phyloP scores from a whole-genome alignment of 2,797 vertebrate genomes.

The Nannoperca australis region DNA sequence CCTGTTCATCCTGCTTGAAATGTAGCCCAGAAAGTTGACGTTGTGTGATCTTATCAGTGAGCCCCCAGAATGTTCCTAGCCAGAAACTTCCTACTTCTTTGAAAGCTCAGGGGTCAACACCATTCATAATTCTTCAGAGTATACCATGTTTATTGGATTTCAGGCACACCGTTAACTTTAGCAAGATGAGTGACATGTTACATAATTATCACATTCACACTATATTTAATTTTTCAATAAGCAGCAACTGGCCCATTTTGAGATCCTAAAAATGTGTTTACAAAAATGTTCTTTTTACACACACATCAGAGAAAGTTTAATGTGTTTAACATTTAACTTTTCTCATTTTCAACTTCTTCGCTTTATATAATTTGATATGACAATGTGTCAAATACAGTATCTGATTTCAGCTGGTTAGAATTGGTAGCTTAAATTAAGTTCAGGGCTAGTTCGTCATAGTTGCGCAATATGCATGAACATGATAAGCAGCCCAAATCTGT shows the following conservation, averaged over 20 bases:
- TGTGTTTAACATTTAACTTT: neutral
- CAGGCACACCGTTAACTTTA: neutral
- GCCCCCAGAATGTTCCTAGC: slow-evolving; percentile 79
- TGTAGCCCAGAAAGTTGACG: slow-evolving; percentile 82
- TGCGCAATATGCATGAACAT: neutral
- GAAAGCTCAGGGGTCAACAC: slow-evolving; percentile 76
- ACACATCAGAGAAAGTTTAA: neutral
- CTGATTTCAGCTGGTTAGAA: slow-evolving; percentile 3
- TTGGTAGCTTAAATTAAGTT: neutral
- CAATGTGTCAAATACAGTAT: slow-evolving; percentile 21
- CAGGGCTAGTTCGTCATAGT: neutral
- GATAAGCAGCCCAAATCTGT: neutral
- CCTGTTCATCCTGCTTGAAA: slow-evolving; percentile 87
- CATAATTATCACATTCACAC: slow-evolving; percentile 2
- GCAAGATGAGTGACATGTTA: neutral
- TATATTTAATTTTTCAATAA: neutral
- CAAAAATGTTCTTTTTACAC: neutral
- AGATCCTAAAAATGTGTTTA: neutral
- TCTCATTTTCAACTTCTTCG: slow-evolving; percentile 10
- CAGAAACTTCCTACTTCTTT: slow-evolving; percentile 88
- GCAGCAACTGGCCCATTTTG: neutral
- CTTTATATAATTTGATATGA: slow-evolving; percentile 45
- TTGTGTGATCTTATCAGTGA: slow-evolving; percentile 87
- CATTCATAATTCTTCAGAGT: slow-evolving; percentile 9
- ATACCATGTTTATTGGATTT: slow-evolving; percentile 44